Evolutionary conservation across 2,888 invertebrate genomes (phyloP), one percentile per base, ranked within the genome.

Genomic region (Drosophila fulvimacula): DNA sequence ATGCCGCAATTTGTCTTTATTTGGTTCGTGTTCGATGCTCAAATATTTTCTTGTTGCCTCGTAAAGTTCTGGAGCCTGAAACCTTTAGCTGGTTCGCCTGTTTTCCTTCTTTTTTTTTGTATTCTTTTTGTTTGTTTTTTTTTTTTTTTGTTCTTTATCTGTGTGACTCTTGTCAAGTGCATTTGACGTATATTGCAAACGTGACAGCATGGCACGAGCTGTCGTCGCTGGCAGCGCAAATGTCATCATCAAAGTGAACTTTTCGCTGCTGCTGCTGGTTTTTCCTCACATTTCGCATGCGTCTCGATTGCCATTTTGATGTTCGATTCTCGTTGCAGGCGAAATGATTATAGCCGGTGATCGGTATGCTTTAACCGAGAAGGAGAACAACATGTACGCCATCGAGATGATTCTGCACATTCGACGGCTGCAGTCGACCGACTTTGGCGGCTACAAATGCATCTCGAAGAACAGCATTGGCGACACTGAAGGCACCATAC

Each of bases 391-490:
- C 1, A 96, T 96, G 92, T 97, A 97, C 93, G 96, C 96, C 90
- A 95, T 97, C 10, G 96, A 96, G 91, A 97, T 97, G 97, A 94
- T 95, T 59, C 94, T 98, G 71, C 94, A 96, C 58, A 95, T 98
- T 51, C 94, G 94, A 62, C 95, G 95, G 82, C 94, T 97, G 69
- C 95, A 96, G 90, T 94, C 95, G 75, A 94, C 94, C 67, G 97
- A 97, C 92, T 94, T 97, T 81, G 97, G 97, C 17, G 97, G 97
- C 55, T 97, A 97, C 94, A 97, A 96, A 91, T 98, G 97, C 93
- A 97, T 97, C 89, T 97, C 97, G 57, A 97, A 97, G 93, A 98
- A 98, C 93, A 97, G 97, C 72, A 97, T 98, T 88, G 98, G 97
- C 1, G 97, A 97, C 87, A 97, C 97, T 15, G 97, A 97, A 92